Evolutionary conservation across 2,113 vertebrate genomes (phyloP), one percentile per base, ranked within the genome.

Genomic region (Chiloscyllium plagiosum): DNA sequence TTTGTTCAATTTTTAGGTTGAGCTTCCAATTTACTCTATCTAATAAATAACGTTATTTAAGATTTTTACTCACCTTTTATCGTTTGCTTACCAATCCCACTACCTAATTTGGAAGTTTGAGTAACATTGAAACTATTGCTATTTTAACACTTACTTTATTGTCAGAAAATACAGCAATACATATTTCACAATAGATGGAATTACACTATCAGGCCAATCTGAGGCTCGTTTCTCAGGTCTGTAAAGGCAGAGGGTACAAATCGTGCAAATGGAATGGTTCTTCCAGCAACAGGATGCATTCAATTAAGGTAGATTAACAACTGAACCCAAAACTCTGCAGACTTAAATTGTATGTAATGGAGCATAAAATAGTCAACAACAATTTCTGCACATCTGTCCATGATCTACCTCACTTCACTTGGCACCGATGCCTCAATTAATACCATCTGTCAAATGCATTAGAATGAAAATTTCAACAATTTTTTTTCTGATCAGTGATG

Each of bases 391-490:
- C 69, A 76, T 95, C 69, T 95, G 19, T 52, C 69, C 50, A 47
- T 70, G 72, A 10, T 50, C n/a, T 29, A 37, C 70, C 68, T 72
- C 66, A 42, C 47, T 33, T 95, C 26, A 33, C 24, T 33, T 76
- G 68, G 47, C 26, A 52, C 70, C 33, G 37, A 72, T 95, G 47
- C 19, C 56, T 20, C 20, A 19, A 22, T 94, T 37, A 37, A 2
- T 70, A 10, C 42, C 93, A 95, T 29, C 93, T 95, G 66, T 95
- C 66, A 95, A 95, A 17, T 95, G 69, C 47, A 95, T 20, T 29
- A 3, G 19, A 95, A 42, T 72, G 69, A 95, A 95, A 72, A 72
- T 95, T 52, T 8, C 26, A 70, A 72, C 15, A 17, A 72, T 33
- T 95, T 24, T 19, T 42, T 24, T 19, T 42, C 69, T 19, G 42